Evolutionary conservation across 1,140 invertebrate species (phyloP).

Genomic region (Drosophila fuyamai): DNA sequence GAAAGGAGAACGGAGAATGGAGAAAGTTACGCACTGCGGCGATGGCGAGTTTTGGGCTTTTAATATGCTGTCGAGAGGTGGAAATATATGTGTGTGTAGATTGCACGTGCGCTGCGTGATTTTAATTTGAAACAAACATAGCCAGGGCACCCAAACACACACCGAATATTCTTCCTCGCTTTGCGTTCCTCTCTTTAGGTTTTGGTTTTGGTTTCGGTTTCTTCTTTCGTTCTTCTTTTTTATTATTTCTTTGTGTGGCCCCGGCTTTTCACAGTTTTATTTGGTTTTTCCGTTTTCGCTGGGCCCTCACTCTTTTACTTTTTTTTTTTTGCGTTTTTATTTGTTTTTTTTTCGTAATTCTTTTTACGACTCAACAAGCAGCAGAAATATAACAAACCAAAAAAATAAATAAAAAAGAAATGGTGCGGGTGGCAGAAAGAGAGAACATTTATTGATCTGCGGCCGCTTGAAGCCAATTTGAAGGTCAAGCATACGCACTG

Average conservation of each 20-base stretch:
- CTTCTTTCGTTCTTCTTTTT: constrained; percentile 5
- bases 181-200: constrained; percentile 18
- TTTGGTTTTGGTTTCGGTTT: constrained; percentile 7
- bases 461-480: constrained; percentile 68
- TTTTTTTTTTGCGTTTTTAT: constrained; percentile 35
- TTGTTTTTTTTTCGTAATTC: constrained; percentile 67
- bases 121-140: constrained; percentile 78
- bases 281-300: constrained; percentile 46
- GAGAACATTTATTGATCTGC: constrained; percentile 67
- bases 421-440: constrained; percentile 5
- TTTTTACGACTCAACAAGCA: constrained; percentile 82
- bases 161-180: constrained; percentile 21
- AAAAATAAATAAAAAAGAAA: constrained; percentile 9
- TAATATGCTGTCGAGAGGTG: constrained; percentile 67
- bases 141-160: constrained; percentile 19
- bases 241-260: constrained; percentile 40
- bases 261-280: constrained; percentile 63
- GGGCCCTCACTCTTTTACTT: constrained; percentile 2
- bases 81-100: constrained; percentile 37
- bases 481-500: constrained; percentile 78
- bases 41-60: constrained; percentile 58
- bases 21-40: constrained; percentile 79
- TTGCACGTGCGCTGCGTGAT: constrained; percentile 77
- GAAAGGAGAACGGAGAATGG: constrained; percentile 8
- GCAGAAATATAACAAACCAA: constrained; percentile 53